Base-by-base conservation (phyloP, 1,140 invertebrate species). In the Glossosoma conforme region DNA sequence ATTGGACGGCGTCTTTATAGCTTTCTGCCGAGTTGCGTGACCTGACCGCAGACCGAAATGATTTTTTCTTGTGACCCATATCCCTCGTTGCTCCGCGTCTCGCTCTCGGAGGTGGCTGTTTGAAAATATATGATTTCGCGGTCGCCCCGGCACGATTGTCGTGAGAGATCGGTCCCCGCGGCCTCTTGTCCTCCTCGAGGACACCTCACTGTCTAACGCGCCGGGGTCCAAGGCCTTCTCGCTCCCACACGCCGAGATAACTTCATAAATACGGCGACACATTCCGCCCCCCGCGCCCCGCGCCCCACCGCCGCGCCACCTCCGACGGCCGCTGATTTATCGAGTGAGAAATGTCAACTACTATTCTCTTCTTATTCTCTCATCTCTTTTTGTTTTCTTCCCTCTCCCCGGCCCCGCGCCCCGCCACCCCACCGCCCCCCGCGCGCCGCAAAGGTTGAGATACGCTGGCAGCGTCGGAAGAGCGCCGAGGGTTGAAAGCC, bases 261-360 rank as follows among this genome's bases (percentile, higher is more conserved):
- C 54, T 56, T 56, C 54, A 56, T 56, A 56, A 47, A 56, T 56
- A 56, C 54, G 48, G 44, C 48, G 54, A 56, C 54, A 56, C 54
- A 52, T 56, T 56, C 54, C 48, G 37, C 38, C 47, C 48, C 54
- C 43, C 37, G 25, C 25, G 25, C 47, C 47, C 32, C n/a, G 22
- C 24, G 24, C 35, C 24, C 43, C 28, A 13, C 19, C 10, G n/a
- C 46, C 20, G 30, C 32, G 18, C 46, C 28, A 49, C 44, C 47
- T 54, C 54, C 60, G 44, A 45, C 52, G 55, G 59, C 45, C 48
- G 32, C 62, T 70, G 69, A 72, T 72, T 72, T 70, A 72, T 72
- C 64, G 65, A 55, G 61, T 64, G 65, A 65, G 64, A 64, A 63
- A 38, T 33, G 54, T 62, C 61, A 65, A 69, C 70, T 69, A 70